Percentiles rank a stretch among this genome's conserved stretches.
Conservation (phyloP, 2,888 invertebrate genomes). For the Acanthopleura granulata region DNA sequence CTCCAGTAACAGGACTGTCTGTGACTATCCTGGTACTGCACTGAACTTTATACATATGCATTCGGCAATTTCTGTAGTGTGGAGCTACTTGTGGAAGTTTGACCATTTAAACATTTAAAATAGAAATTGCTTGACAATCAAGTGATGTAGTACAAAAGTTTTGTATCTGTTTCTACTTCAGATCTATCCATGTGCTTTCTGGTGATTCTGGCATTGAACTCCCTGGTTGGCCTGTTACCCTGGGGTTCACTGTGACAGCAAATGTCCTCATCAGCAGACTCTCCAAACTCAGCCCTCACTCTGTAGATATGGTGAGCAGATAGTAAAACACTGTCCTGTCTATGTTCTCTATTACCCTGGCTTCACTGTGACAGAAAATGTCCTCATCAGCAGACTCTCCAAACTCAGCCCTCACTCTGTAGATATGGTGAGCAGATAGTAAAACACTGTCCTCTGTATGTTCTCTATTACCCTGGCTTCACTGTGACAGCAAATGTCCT, state of each 20-base stretch:
- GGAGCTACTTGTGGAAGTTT: no score
- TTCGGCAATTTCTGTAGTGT: no score
- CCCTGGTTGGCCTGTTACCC: slow-evolving; percentile 53
- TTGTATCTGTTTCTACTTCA: slow-evolving; percentile 30
- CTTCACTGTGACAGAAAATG: slow-evolving; percentile 44
- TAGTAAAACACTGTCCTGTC: no score
- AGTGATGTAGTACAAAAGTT: no score
- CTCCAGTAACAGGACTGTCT: no score
- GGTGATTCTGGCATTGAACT: slow-evolving; percentile 52
- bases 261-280: neutral
- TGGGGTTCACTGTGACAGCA: slow-evolving; percentile 26
- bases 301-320: neutral
- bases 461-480: no score
- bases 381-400: slow-evolving; percentile 49
- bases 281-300: neutral
- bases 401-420: neutral
- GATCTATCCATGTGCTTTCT: slow-evolving; percentile 59
- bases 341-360: no score
- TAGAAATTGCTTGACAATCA: no score
- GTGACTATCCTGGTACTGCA: no score
- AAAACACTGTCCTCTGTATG: no score
- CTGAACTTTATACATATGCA: no score
- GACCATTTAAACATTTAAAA: no score
- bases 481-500: slow-evolving; percentile 50
- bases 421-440: slow-evolving; percentile 21